Conservation (phyloP, 2,888 invertebrate genomes). For the Acanthopleura granulata region DNA sequence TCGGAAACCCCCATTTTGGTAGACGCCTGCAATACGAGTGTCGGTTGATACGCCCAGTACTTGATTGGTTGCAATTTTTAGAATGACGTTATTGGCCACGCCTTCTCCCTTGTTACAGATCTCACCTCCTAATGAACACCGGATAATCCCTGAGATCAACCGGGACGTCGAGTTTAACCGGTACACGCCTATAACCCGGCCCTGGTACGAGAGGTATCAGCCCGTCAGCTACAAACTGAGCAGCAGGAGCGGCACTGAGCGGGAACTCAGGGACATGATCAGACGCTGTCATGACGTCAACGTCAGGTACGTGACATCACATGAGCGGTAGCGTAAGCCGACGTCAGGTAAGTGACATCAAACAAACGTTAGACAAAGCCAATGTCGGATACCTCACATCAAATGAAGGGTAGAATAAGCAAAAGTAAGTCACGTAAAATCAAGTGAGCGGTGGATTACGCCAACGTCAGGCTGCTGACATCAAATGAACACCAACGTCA, state of each 20-base stretch:
- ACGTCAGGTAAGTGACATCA: no score
- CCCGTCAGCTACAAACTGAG: conserved; percentile 35
- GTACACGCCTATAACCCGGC: conserved; percentile 20
- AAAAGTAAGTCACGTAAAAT: no score
- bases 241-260: conserved; percentile 30
- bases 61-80: no score
- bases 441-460: no score
- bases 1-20: no score
- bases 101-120: conserved; percentile 15
- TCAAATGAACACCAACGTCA: neutral
- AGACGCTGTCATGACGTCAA: conserved; percentile 29
- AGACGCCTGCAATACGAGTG: no score
- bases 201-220: conserved; percentile 40
- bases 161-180: neutral
- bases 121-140: conserved; percentile 37
- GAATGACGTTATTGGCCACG: no score
- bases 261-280: conserved; percentile 34
- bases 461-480: neutral
- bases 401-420: no score
- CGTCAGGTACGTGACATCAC: conserved; percentile 26
- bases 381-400: no score
- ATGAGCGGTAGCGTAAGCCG: no score
- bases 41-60: no score
- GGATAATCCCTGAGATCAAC: conserved; percentile 20
- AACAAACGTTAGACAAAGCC: no score